Conservation (phyloP, 2,888 invertebrate species). For the Neoascia interrupta region DNA sequence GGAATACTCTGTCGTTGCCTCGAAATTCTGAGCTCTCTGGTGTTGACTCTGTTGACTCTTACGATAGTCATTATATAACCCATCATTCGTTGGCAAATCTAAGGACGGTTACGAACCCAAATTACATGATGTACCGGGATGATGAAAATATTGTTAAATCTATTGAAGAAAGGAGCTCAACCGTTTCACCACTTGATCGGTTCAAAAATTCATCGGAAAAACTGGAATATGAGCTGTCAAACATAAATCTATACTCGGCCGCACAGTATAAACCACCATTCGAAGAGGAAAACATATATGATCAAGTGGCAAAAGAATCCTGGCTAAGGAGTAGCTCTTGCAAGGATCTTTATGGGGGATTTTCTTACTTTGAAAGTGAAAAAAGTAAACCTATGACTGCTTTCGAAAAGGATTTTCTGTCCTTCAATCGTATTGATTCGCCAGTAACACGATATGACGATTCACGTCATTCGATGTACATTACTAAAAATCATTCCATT, state of each 20-base stretch:
- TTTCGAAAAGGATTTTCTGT: conserved; percentile 79
- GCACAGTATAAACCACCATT: conserved; percentile 75
- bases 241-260: conserved; percentile 82
- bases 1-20: conserved; percentile 77
- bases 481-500: conserved; percentile 83
- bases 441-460: conserved; percentile 88
- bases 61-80: conserved; percentile 79
- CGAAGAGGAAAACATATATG: conserved; percentile 77
- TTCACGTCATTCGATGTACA: conserved; percentile 83
- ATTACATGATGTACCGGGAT: conserved; percentile 76
- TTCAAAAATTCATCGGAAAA: conserved; percentile 78
- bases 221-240: conserved; percentile 82
- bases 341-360: conserved; percentile 88
- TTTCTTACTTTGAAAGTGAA: conserved; percentile 83
- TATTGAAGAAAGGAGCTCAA: conserved; percentile 72
- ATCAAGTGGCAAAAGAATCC: conserved; percentile 78
- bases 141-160: conserved; percentile 76
- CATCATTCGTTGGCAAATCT: conserved; percentile 76
- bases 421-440: conserved; percentile 83
- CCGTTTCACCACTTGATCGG: conserved; percentile 73
- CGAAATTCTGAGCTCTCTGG: conserved; percentile 78
- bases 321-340: conserved; percentile 92
- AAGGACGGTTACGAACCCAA: conserved; percentile 58
- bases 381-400: conserved; percentile 79
- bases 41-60: conserved; percentile 79